Evolutionary conservation across 2,113 vertebrate species (phyloP).

Genomic region (Etheostoma spectabile): DNA sequence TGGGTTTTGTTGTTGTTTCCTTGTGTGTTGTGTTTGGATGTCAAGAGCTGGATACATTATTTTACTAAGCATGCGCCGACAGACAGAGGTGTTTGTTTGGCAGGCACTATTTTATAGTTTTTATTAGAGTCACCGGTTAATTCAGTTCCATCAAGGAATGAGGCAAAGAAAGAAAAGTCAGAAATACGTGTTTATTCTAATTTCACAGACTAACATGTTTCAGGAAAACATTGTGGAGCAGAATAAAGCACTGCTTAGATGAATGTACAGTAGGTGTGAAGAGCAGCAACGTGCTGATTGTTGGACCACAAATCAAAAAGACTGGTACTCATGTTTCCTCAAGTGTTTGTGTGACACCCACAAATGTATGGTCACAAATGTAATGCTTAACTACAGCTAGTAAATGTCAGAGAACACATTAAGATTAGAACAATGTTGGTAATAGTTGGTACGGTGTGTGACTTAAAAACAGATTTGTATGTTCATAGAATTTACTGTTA

Average conservation of each 20-base stretch:
- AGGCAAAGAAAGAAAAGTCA: background rate
- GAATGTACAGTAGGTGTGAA: constrained; percentile 4
- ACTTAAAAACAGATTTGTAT: too few species aligned
- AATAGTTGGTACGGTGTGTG: too few species aligned
- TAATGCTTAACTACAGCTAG: too few species aligned
- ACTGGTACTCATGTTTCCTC: background rate
- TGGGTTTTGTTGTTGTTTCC: background rate
- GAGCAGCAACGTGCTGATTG: background rate
- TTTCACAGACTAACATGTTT: constrained; percentile 2
- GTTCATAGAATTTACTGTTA: too few species aligned
- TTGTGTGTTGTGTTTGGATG: background rate
- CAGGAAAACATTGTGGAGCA: background rate
- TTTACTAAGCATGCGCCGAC: too few species aligned
- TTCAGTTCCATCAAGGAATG: background rate
- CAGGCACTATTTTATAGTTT: background rate
- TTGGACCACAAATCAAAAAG: constrained; percentile 18
- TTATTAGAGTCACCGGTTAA: background rate
- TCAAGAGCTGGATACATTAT: too few species aligned
- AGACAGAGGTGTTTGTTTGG: too few species aligned
- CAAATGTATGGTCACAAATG: too few species aligned
- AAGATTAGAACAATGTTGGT: too few species aligned
- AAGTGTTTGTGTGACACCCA: background rate
- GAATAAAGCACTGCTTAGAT: background rate
- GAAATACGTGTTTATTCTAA: constrained; percentile 48
- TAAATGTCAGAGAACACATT: too few species aligned